Evolutionary conservation across 2,113 vertebrate species (phyloP).

Genomic region (Varanus komodoensis): DNA sequence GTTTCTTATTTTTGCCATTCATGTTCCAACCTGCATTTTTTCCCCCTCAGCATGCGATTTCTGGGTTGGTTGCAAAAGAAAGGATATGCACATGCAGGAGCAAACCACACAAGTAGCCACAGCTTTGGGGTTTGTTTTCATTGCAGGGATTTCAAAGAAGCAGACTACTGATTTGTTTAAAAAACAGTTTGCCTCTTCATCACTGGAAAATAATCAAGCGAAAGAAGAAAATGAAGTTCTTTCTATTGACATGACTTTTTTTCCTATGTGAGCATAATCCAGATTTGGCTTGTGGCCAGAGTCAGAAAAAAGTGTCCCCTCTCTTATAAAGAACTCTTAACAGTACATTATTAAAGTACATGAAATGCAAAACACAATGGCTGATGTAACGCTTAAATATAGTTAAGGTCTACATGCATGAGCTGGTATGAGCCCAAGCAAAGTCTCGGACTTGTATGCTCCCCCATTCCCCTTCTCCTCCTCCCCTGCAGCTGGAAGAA

Average conservation of each 20-base stretch:
- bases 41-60: not conserved
- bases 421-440: no score
- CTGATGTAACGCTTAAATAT: no score
- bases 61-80: not conserved
- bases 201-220: not conserved
- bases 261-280: not conserved
- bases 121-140: not conserved
- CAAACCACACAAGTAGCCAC: not conserved
- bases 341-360: not conserved
- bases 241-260: not conserved
- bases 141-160: not conserved
- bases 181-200: not conserved
- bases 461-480: no score
- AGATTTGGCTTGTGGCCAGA: not conserved
- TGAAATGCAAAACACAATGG: not conserved
- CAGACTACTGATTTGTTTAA: not conserved
- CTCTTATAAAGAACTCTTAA: not conserved
- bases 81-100: not conserved
- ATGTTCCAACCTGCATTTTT: not conserved
- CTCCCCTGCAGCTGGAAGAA: no score
- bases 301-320: not conserved
- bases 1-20: not conserved
- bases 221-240: not conserved
- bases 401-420: no score
- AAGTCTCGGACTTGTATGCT: no score